Conservation (phyloP, 2,888 invertebrate species). For the Meiosimyza platycephala region DNA sequence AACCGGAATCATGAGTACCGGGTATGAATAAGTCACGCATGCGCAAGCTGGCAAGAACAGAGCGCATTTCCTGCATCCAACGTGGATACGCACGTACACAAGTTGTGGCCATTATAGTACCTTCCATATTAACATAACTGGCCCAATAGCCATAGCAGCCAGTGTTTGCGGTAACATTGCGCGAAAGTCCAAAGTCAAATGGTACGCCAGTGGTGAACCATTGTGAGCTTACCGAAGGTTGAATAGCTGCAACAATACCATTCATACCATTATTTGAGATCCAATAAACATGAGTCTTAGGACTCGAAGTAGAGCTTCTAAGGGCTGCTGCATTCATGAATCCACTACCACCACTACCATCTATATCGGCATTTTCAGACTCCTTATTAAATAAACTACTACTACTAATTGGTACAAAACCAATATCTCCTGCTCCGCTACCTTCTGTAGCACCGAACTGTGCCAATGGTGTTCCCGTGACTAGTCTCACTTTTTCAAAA, state of each 20-base stretch:
- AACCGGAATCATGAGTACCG: constrained; percentile 78
- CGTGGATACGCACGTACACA: constrained; percentile 70
- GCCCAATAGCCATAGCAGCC: constrained; percentile 66
- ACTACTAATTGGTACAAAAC: constrained; percentile 50
- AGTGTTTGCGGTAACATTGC: constrained; percentile 56
- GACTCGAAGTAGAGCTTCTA: not conserved
- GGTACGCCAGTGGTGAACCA: constrained; percentile 65
- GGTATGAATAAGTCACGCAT: constrained; percentile 74
- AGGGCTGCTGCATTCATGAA: not conserved
- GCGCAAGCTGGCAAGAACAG: constrained; percentile 66
- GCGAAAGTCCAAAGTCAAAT: constrained; percentile 59
- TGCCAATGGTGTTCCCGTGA: constrained; percentile 53
- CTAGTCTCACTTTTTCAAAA: constrained; percentile 53
- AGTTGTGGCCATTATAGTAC: constrained; percentile 61
- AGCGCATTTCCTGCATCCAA: constrained; percentile 71
- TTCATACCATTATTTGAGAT: constrained; percentile 57
- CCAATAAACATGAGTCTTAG: constrained; percentile 53
- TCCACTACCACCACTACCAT: constrained; percentile 14
- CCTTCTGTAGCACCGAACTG: constrained; percentile 48
- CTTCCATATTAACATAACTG: constrained; percentile 60
- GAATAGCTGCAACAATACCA: constrained; percentile 57
- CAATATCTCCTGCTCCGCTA: constrained; percentile 43
- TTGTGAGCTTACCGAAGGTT: constrained; percentile 54
- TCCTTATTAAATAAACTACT: constrained; percentile 41
- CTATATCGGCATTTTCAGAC: constrained; percentile 13